Conservation (phyloP, 2,113 vertebrate genomes). For the Trachemys scripta region DNA sequence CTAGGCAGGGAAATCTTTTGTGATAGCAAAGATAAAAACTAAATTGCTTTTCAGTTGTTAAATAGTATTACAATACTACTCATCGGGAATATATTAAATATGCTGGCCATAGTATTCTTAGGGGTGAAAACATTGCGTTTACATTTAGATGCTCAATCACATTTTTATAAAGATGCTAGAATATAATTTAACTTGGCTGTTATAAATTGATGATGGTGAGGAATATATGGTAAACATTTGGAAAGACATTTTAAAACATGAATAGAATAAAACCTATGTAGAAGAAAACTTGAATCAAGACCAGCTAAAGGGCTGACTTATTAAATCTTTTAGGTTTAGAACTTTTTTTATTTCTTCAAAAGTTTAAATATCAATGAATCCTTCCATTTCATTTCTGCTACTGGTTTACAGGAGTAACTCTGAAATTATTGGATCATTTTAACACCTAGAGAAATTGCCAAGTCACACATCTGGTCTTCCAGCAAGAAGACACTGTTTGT, state of each 20-base stretch:
- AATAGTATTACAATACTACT: background rate
- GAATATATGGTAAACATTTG: background rate
- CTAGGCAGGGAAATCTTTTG: background rate
- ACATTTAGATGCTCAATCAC: background rate
- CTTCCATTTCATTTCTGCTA: background rate
- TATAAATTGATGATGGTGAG: background rate
- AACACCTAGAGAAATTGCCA: background rate
- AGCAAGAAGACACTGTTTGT: background rate
- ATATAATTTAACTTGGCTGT: background rate
- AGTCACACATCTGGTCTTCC: background rate
- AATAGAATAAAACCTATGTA: background rate
- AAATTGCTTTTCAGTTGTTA: background rate
- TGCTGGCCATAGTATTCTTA: background rate
- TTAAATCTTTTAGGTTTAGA: background rate
- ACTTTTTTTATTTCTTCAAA: constrained; percentile 1
- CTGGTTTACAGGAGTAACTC: background rate
- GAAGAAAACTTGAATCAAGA: background rate
- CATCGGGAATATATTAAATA: background rate
- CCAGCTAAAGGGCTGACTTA: background rate
- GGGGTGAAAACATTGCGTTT: background rate
- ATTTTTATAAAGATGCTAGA: background rate
- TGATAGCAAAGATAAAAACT: background rate
- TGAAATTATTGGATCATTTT: background rate
- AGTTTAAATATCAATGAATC: background rate
- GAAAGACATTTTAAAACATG: background rate